Percentiles rank a stretch among this genome's conserved stretches.
phyloP scores from a whole-genome alignment of 2,113 vertebrate genomes.

The Porphyrio hochstetteri region DNA sequence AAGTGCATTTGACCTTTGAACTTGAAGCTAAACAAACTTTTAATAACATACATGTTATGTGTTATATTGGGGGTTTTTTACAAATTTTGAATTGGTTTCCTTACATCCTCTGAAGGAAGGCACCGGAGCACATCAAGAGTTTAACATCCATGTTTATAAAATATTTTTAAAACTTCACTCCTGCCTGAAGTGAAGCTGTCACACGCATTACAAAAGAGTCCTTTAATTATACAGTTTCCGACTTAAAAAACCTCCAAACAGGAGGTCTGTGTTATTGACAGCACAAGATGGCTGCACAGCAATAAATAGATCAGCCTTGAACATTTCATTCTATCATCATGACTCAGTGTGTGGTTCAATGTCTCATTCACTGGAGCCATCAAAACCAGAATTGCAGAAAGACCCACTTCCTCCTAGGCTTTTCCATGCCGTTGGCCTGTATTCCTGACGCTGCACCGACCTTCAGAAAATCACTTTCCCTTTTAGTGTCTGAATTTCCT shows the following conservation, averaged over 20 bases:
- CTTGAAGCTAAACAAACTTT: neutral
- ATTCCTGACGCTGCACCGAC: neutral
- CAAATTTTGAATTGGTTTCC: neutral
- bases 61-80: neutral
- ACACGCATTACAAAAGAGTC: neutral
- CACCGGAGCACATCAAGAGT: neutral
- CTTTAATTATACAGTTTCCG: neutral
- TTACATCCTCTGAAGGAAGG: neutral
- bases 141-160: neutral
- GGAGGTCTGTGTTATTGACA: neutral
- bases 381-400: constrained; percentile 10
- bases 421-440: neutral
- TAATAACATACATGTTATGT: neutral
- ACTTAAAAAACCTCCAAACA: neutral
- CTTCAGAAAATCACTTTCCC: neutral
- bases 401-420: neutral
- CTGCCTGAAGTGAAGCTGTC: neutral
- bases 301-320: neutral
- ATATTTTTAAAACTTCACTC: neutral
- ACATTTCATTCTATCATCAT: neutral
- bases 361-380: constrained; percentile 25
- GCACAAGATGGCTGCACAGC: neutral
- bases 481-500: neutral
- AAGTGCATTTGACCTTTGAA: neutral
- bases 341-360: constrained; percentile 31